Evolutionary conservation across 2,888 invertebrate genomes (phyloP), one percentile per base, ranked within the genome.

Genomic region (Campoplex capitator): DNA sequence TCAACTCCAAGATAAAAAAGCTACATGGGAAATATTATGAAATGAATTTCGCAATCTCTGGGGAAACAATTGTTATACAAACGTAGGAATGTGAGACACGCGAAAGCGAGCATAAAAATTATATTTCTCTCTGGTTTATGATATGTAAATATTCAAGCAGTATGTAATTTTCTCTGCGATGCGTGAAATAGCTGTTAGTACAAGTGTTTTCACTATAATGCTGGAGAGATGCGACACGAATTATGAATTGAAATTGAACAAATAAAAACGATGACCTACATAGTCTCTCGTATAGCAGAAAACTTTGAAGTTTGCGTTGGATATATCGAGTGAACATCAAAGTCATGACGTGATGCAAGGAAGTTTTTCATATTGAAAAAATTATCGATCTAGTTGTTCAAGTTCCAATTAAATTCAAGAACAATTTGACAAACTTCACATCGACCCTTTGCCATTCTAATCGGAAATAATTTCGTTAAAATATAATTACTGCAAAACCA

Each of bases 21-120:
- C 11, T 28, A 8, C 28, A 3, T 3, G 7, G 23, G 2, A 0
- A 58, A 58, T 4, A 58, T 38, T 6, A 38, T 6, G 23, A 58
- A 13, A 58, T 28, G 1, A 28, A 51, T 32, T 58, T 6, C 58
- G 23, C 23, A 11, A 23, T 28, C 2, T 23, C 28, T 51, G 28
- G 58, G 81, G 68, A 86, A 80, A 76, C 75, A 71, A 45, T 75
- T 58, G 81, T 86, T 68, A 86, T 88, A 77, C 85, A 54, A 71
- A 71, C 51, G 18, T 18, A 51, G 18, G 1, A 16, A 18, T 51
- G 18, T 18, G 0, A 4, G 51, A 4, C 16, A 16, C 18, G 51
- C 16, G 51, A 16, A 1, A 45, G 45, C 45, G 45, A 45, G 45
- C 45, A 11, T 45, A 45, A 45, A 45, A 45, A 45, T 45, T 11